Evolutionary conservation across 2,797 vertebrate genomes (phyloP), one percentile per base, ranked within the genome.

Genomic region (Spea hammondii): DNA sequence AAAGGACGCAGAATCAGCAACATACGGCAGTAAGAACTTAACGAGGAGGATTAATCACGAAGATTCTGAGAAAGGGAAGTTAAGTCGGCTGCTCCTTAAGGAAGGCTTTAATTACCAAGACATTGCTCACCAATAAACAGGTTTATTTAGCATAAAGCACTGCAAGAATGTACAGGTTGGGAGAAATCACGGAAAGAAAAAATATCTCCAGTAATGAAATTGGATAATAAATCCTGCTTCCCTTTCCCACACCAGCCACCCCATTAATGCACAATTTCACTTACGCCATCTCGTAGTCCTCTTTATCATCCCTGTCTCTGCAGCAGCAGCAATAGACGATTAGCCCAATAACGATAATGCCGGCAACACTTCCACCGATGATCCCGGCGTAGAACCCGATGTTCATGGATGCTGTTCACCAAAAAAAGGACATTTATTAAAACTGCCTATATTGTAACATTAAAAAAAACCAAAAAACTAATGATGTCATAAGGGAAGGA

Each of bases 251-350:
- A 17, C 1, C 17, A 32, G 32, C 32, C 32, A 32, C 32, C 32
- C 32, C 32, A 32, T 32, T 32, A 32, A 32, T 32, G 32, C 32
- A 32, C 32, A 32, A 11, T 53, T 51, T 12, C 9, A 91, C 94
- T 83, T 89, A 99, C 95, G 89, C 89, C 84, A 92, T 87, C 5
- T 85, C 75, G 0, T 91, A 84, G 54, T 91, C 78, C 5, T 87
- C 83, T 0, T 84, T 77, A 5, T 91, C 85, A 45, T 73, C 76
- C 1, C 72, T 80, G 0, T 1, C 84, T 65, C 85, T 91, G 77
- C 91, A 92, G 86, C 90, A 96, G 88, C 92, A 96, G 86, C 91
- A 98, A 17, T 91, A 95, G 78, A 90, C 67, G 5, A 95, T 0
- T 83, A 98, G 44, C 0, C 89, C 91, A 0, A 96, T 65, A 69